These are phyloP conservation scores for Sinocyclocheilus anshuiensis DNA, from an alignment of 2,113 vertebrate genomes.

Conservation along the genomic window DNA sequence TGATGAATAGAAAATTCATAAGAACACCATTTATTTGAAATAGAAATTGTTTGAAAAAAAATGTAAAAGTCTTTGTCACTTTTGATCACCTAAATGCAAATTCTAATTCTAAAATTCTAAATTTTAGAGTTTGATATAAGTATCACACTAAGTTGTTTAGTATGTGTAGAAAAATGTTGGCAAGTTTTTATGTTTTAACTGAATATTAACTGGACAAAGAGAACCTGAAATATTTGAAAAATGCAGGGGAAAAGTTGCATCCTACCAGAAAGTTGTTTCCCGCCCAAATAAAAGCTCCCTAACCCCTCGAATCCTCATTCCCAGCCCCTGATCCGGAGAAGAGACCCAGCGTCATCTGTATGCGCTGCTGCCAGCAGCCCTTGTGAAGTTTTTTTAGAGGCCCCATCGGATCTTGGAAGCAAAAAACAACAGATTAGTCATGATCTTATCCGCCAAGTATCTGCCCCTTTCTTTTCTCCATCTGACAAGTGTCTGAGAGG, in stretches of 20 bases:
- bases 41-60: too few species aligned
- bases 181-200: background rate
- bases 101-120: too few species aligned
- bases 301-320: slow-evolving; percentile 1
- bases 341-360: slow-evolving; percentile 55
- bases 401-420: slow-evolving; percentile 71
- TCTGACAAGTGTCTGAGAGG: slow-evolving; percentile 80
- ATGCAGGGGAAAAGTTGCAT: background rate
- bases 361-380: slow-evolving; percentile 57
- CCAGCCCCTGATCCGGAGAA: background rate
- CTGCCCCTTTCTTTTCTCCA: slow-evolving; percentile 76
- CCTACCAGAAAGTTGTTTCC: slow-evolving; percentile 29
- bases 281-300: slow-evolving; percentile 25
- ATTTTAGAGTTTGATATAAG: too few species aligned
- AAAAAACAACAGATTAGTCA: slow-evolving; percentile 82
- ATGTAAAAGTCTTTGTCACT: too few species aligned
- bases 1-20: background rate
- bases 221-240: background rate
- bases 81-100: too few species aligned
- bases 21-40: background rate
- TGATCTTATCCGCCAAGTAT: slow-evolving; percentile 84
- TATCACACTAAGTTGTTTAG: background rate
- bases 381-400: slow-evolving; percentile 78
- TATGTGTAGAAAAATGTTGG: background rate
- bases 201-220: background rate